Evolutionary conservation across 2,888 invertebrate species (phyloP).

Genomic region (Chymomyza fuscimana): DNA sequence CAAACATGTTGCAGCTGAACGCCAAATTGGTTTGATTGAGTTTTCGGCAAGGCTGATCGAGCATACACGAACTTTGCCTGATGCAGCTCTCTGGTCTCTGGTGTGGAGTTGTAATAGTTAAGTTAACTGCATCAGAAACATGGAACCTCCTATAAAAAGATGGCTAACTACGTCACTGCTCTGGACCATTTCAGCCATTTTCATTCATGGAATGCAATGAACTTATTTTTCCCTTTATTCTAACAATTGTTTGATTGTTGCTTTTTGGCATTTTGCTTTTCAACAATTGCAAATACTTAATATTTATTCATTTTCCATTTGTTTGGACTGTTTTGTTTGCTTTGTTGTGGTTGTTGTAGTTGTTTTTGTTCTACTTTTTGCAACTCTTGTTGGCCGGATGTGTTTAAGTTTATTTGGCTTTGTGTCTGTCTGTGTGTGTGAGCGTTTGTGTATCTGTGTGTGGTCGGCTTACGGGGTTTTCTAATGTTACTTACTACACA

Average conservation of each 20-base stretch:
- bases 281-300: conserved; percentile 55
- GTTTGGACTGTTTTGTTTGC: conserved; percentile 26
- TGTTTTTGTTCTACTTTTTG: neutral
- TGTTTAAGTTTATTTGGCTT: conserved; percentile 48
- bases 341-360: conserved; percentile 16
- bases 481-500: neutral
- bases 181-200: neutral
- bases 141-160: neutral
- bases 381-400: conserved; percentile 11
- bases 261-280: conserved; percentile 38
- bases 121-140: neutral
- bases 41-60: too few relatives aligned
- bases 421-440: conserved; percentile 1
- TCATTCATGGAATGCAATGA: neutral
- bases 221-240: neutral
- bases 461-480: neutral
- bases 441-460: neutral
- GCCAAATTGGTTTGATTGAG: too few relatives aligned
- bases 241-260: conserved; percentile 8
- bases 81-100: too few relatives aligned
- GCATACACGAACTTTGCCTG: too few relatives aligned
- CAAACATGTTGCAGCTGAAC: too few relatives aligned
- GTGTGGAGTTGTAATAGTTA: too few relatives aligned
- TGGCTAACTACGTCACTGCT: neutral
- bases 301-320: conserved; percentile 63